Percentiles rank a stretch among this genome's conserved stretches.
Conservation (phyloP, 2,888 invertebrate genomes). For the Drosophila vallismaia region DNA sequence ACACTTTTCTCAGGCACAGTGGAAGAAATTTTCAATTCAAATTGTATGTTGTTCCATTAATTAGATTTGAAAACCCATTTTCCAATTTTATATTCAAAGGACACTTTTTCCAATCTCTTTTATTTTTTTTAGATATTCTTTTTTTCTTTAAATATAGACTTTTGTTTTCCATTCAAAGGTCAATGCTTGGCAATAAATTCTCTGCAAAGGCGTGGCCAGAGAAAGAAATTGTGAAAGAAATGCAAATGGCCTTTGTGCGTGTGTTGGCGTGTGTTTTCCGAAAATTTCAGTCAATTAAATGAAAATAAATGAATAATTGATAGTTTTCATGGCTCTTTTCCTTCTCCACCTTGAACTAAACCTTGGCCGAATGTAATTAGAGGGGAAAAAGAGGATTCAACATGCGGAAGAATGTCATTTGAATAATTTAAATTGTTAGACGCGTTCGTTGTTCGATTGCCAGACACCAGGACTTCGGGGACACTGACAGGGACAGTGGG, state of each 20-base stretch:
- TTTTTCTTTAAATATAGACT: neutral
- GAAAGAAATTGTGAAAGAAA: constrained; percentile 13
- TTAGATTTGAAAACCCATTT: neutral
- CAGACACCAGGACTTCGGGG: constrained; percentile 22
- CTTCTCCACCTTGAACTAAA: constrained; percentile 24
- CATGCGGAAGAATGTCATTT: constrained; percentile 53
- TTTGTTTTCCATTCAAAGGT: constrained; percentile 7
- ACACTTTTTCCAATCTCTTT: neutral
- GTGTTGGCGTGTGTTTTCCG: constrained; percentile 34
- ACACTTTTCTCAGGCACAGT: constrained; percentile 38
- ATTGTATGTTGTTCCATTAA: neutral
- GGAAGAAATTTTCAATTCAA: constrained; percentile 3
- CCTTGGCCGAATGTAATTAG: constrained; percentile 61
- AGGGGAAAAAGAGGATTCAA: constrained; percentile 19
- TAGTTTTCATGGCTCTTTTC: constrained; percentile 45
- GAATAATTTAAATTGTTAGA: constrained; percentile 68
- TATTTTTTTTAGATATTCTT: neutral
- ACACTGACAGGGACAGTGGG: no score
- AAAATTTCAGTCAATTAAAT: constrained; percentile 59
- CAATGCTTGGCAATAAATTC: constrained; percentile 42
- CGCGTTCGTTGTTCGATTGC: constrained; percentile 31
- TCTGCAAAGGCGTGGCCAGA: constrained; percentile 14
- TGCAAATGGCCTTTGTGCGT: constrained; percentile 71
- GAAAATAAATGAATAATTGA: constrained; percentile 67
- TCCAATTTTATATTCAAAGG: neutral